A percentile compares a stretch with the other conserved stretches of the same genome.
phyloP scores from a whole-genome alignment of 64 coral and sea anemone genomes.

The Anthopleura sola region DNA sequence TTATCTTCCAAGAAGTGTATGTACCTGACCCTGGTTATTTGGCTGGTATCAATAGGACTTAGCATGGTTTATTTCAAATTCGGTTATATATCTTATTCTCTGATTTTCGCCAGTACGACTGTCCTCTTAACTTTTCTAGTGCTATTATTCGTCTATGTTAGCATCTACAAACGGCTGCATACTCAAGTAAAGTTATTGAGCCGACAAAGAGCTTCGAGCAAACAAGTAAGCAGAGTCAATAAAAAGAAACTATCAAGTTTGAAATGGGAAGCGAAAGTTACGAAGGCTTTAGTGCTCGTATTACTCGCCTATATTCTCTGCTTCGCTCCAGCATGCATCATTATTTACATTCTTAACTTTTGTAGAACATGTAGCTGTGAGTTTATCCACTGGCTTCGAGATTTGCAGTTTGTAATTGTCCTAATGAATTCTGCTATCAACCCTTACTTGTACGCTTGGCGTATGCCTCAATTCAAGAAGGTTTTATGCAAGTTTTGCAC shows the following conservation, averaged over 20 bases:
- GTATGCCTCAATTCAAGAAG: conserved; percentile 69
- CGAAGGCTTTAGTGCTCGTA: conserved; percentile 48
- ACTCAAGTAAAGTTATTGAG: conserved; percentile 32
- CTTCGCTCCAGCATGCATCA: conserved; percentile 58
- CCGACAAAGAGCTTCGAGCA: not conserved
- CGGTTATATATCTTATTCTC: conserved; percentile 47
- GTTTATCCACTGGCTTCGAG: conserved; percentile 65
- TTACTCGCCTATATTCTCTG: conserved; percentile 55
- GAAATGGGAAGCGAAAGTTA: conserved; percentile 46
- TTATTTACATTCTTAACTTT: conserved; percentile 72
- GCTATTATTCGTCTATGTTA: conserved; percentile 54
- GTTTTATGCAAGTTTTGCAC: conserved; percentile 19
- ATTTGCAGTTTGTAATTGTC: conserved; percentile 58
- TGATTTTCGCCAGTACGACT: conserved; percentile 61
- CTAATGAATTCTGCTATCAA: conserved; percentile 47
- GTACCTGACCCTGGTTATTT: conserved; percentile 38
- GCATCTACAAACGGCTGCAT: conserved; percentile 44
- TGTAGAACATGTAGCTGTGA: conserved; percentile 50
- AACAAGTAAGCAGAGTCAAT: not conserved
- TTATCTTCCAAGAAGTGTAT: conserved; percentile 56
- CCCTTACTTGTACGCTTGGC: conserved; percentile 35
- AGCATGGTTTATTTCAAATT: conserved; percentile 58
- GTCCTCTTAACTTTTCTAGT: conserved; percentile 70
- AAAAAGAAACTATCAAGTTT: conserved; percentile 12
- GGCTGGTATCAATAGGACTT: conserved; percentile 28